phyloP scores from a whole-genome alignment of 2,797 vertebrate genomes.

The Dromococcyx pavoninus region DNA sequence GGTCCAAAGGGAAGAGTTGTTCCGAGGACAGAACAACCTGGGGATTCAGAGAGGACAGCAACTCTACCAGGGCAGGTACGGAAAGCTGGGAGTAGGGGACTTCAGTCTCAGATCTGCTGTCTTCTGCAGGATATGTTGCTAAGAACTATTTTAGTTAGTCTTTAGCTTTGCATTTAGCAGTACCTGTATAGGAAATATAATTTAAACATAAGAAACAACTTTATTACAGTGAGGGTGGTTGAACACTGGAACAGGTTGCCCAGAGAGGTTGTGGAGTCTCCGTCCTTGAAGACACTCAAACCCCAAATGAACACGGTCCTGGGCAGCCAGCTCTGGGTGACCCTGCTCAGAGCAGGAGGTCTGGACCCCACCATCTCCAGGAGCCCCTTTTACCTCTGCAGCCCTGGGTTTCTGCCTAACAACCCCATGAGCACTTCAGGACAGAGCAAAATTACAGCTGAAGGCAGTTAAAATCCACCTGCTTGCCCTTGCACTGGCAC shows the following conservation, averaged over 20 bases:
- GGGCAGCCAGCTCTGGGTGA: background rate
- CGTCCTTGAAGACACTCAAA: background rate
- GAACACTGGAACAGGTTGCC: background rate
- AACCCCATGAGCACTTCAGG: background rate
- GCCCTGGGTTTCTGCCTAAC: background rate
- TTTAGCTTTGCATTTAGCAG: background rate
- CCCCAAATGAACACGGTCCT: background rate
- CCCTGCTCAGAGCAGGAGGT: background rate
- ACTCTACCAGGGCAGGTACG: background rate
- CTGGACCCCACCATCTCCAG: background rate
- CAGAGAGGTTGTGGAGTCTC: background rate
- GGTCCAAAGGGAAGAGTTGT: background rate
- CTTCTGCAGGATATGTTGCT: background rate
- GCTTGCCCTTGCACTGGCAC: background rate
- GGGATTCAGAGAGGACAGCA: background rate
- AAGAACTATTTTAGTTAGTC: background rate
- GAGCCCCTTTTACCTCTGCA: background rate
- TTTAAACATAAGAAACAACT: background rate
- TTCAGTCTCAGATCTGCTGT: background rate
- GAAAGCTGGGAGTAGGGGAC: background rate
- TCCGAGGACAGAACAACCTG: background rate
- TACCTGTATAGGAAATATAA: background rate
- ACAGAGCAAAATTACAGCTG: background rate
- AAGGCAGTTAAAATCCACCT: background rate
- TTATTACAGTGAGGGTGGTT: background rate